phyloP scores from a whole-genome alignment of 2,113 vertebrate species.

The Vireo altiloquus region DNA sequence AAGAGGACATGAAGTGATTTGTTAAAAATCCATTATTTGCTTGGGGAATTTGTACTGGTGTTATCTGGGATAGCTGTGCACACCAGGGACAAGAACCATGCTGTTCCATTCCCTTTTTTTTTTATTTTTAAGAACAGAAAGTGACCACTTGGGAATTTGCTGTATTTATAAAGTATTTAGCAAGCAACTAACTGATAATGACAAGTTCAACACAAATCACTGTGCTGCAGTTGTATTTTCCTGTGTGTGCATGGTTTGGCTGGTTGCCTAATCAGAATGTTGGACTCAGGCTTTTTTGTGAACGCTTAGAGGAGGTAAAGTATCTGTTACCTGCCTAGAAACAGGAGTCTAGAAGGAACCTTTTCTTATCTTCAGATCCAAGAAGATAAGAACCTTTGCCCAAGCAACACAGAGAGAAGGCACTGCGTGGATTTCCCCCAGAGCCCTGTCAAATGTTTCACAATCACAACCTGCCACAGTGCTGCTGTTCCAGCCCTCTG shows the following conservation, averaged over 20 bases:
- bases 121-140: neutral
- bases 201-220: neutral
- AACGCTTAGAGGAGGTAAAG: neutral
- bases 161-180: neutral
- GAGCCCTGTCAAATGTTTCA: neutral
- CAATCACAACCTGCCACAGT: neutral
- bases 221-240: neutral
- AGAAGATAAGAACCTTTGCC: neutral
- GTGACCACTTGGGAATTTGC: neutral
- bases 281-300: neutral
- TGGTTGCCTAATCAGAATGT: neutral
- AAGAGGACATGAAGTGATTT: conserved; percentile 1
- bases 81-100: neutral
- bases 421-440: neutral
- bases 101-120: neutral
- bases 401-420: neutral
- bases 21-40: neutral
- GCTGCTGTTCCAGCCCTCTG: neutral
- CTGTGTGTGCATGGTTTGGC: neutral
- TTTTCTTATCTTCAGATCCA: neutral
- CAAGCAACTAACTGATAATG: neutral
- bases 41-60: neutral
- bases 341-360: neutral
- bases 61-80: neutral
- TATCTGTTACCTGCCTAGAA: neutral